Conservation (phyloP, 2,888 invertebrate genomes). For the Branchellion lobata region DNA sequence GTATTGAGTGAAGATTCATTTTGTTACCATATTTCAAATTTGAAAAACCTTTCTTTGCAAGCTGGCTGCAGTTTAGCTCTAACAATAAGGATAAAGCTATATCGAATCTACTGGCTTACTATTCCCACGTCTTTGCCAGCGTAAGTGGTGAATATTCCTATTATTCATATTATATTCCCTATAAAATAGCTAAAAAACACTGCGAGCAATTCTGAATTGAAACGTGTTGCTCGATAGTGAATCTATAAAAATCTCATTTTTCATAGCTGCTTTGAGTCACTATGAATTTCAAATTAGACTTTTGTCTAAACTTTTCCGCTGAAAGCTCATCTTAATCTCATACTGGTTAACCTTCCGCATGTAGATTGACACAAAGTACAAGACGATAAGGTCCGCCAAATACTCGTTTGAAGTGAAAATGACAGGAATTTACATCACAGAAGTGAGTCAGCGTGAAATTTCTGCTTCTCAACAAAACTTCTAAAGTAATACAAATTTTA, state of each 20-base stretch:
- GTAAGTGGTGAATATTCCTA: too few relatives aligned
- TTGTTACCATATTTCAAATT: neutral
- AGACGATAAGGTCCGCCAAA: neutral
- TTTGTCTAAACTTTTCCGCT: neutral
- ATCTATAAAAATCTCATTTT: too few relatives aligned
- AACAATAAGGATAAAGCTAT: neutral
- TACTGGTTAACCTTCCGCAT: too few relatives aligned
- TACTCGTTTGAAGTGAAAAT: neutral
- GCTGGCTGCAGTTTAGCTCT: neutral
- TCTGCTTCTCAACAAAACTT: neutral
- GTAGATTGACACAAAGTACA: neutral
- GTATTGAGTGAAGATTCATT: too few relatives aligned
- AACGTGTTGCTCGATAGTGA: too few relatives aligned
- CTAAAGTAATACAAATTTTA: neutral
- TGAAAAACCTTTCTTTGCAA: neutral
- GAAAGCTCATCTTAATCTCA: too few relatives aligned
- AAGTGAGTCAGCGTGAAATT: neutral
- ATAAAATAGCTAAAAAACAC: too few relatives aligned
- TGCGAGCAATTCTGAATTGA: too few relatives aligned
- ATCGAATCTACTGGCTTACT: neutral
- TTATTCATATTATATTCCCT: too few relatives aligned
- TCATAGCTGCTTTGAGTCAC: too few relatives aligned
- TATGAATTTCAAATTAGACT: too few relatives aligned
- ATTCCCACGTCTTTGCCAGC: neutral
- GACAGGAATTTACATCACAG: neutral